Conservation (phyloP, 2,888 invertebrate genomes). For the Phanerotoma sp. region DNA sequence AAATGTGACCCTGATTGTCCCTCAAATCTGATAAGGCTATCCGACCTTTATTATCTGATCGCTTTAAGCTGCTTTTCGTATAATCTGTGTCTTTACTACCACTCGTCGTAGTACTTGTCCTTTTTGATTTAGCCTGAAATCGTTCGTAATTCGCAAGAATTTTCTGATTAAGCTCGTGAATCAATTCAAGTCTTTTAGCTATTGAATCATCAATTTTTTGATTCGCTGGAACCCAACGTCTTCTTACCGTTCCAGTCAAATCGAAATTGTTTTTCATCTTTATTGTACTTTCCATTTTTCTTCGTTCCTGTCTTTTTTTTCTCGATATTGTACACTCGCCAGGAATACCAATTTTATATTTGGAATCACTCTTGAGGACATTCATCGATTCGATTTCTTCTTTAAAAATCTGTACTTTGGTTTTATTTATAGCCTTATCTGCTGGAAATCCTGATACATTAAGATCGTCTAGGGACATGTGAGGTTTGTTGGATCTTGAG, state of each 20-base stretch:
- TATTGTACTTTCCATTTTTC: slow-evolving; percentile 13
- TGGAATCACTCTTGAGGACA: slow-evolving; percentile 44
- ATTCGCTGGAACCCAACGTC: slow-evolving; percentile 41
- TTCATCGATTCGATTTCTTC: slow-evolving; percentile 24
- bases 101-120: slow-evolving; percentile 9
- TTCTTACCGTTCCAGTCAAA: slow-evolving; percentile 34
- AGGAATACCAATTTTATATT: slow-evolving; percentile 45
- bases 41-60: slow-evolving; percentile 12
- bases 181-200: slow-evolving; percentile 48
- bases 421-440: slow-evolving; percentile 12
- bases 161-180: slow-evolving; percentile 53
- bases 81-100: not conserved
- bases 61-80: slow-evolving; percentile 13
- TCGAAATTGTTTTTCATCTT: slow-evolving; percentile 23
- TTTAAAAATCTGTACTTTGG: slow-evolving; percentile 24
- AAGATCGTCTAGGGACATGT: slow-evolving; percentile 39
- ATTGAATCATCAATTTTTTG: slow-evolving; percentile 50
- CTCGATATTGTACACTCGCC: slow-evolving; percentile 35
- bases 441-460: slow-evolving; percentile 45
- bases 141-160: slow-evolving; percentile 51
- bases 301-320: slow-evolving; percentile 30
- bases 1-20: slow-evolving; percentile 32
- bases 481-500: slow-evolving; percentile 1
- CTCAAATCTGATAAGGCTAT: slow-evolving; percentile 27
- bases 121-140: slow-evolving; percentile 47